These are phyloP conservation scores for Palythoa grandis DNA, from an alignment of 92 coral and sea anemone species.

Conservation along the genomic window DNA sequence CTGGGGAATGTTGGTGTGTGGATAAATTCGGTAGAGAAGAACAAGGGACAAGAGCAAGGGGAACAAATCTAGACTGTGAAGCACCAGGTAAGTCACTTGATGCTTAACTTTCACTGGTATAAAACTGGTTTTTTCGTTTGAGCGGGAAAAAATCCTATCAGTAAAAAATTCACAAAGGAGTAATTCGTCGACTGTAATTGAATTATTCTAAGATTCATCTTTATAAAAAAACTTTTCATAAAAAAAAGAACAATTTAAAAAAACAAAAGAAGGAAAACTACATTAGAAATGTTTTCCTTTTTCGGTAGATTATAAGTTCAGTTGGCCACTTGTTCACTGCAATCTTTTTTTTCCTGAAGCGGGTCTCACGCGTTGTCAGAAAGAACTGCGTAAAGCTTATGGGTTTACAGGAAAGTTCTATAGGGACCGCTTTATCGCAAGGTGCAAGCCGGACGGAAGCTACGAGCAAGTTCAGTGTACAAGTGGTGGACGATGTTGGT, in stretches of 20 bases:
- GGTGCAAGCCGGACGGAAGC: slow-evolving; percentile 78
- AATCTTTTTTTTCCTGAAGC: slow-evolving; percentile 44
- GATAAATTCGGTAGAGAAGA: slow-evolving; percentile 81
- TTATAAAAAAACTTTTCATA: no score
- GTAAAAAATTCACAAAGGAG: not conserved
- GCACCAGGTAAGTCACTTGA: slow-evolving; percentile 62
- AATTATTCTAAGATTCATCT: no score
- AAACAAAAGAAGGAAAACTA: not conserved
- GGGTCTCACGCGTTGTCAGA: slow-evolving; percentile 74
- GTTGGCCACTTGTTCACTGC: not conserved
- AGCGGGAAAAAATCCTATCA: not conserved
- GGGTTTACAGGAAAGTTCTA: slow-evolving; percentile 67
- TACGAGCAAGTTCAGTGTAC: slow-evolving; percentile 84
- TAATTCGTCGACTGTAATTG: not conserved
- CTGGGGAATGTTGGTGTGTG: slow-evolving; percentile 95
- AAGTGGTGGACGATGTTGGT: slow-evolving; percentile 73
- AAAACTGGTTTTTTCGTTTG: not conserved
- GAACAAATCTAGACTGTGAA: slow-evolving; percentile 73
- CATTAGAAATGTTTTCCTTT: not conserved
- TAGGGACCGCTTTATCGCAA: slow-evolving; percentile 67
- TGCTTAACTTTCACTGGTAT: not conserved
- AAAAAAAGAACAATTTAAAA: no score
- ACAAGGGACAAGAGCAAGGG: slow-evolving; percentile 77
- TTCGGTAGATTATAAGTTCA: not conserved
- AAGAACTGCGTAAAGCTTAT: slow-evolving; percentile 72